Base-by-base conservation (phyloP, 2,113 vertebrate genomes). In the Podarcis cretensis region DNA sequence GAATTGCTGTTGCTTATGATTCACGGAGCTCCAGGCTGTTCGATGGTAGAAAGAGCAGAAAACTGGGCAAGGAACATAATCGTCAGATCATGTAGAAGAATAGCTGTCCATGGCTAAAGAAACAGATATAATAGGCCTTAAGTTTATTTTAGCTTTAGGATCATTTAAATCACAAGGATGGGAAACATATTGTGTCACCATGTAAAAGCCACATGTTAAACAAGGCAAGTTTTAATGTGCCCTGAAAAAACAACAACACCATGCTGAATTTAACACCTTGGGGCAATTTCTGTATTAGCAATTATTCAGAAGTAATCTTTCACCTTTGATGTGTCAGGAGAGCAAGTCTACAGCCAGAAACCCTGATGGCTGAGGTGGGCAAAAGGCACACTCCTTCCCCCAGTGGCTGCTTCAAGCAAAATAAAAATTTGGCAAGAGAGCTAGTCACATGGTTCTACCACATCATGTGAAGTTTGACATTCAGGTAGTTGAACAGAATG, bases 11-110 rank as follows among this genome's bases (percentile, higher is more conserved):
- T 89, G 88, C 90, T 87, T 83, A 73, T 85, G 79, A 65, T 59
- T 89, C 88, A 87, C 77, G 90, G 87, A 75, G 23, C 90, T 84
- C 87, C 93, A 90, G 91, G 54, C 78, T 92, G 84, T 48, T 90
- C 89, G 66, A 4, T 79, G 82, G 82, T 91, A 89, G 79, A 77
- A 78, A 9, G 85, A 87, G 81, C 88, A 93, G 75, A 87, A 85
- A 63, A 89, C 80, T 91, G 83, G 90, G 82, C 3, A 23, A 93
- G 92, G 84, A 30, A 43, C 12, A 27, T 89, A 77, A 86, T 91
- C 76, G 69, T 89, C 89, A 93, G 91, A 89, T 92, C 91, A 40
- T 1, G 32, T 90, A 86, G 85, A 77, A 91, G 92, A 87, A 37
- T 92, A 71, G 48, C 81, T 5, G 21, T 57, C 89, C 75, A 9